Conservation (phyloP, 2,113 vertebrate species). For the Gasterosteus nipponicus region DNA sequence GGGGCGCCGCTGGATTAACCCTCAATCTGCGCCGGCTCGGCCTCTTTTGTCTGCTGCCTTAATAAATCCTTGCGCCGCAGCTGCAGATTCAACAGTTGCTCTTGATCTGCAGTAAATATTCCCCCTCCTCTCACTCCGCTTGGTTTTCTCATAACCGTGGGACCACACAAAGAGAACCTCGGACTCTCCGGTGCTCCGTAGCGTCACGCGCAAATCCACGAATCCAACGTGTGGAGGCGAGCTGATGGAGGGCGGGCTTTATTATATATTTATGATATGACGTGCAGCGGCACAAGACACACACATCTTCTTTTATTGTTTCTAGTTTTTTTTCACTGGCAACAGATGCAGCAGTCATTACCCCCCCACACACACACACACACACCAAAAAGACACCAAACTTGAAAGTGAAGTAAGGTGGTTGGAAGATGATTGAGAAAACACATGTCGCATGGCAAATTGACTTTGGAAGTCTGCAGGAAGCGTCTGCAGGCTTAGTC, state of each 20-base stretch:
- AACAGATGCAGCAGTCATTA: conserved; percentile 47
- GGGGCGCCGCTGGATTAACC: conserved; percentile 46
- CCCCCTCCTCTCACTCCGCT: conserved; percentile 20
- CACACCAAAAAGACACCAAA: conserved; percentile 26
- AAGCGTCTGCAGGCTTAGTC: conserved; percentile 3
- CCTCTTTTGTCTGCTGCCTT: conserved; percentile 65
- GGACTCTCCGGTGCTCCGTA: conserved; percentile 16
- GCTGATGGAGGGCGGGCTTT: background rate
- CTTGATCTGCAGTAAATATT: conserved; percentile 41
- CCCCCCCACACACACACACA: conserved; percentile 19
- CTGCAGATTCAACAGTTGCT: conserved; percentile 74
- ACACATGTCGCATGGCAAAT: conserved; percentile 48
- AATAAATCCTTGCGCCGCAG: conserved; percentile 59
- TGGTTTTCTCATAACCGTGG: conserved; percentile 39
- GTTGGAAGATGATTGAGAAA: conserved; percentile 32
- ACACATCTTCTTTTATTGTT: background rate
- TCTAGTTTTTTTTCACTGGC: conserved; percentile 23
- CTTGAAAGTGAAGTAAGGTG: conserved; percentile 16
- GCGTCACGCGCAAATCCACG: conserved; percentile 51
- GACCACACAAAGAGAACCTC: conserved; percentile 29
- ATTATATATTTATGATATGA: background rate
- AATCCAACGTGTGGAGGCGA: conserved; percentile 14
- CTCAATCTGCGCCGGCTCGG: conserved; percentile 66
- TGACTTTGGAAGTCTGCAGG: conserved; percentile 9
- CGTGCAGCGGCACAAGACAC: conserved; percentile 1